Evolutionary conservation across 2,888 invertebrate genomes (phyloP).

Genomic region (Catocala fraxini): DNA sequence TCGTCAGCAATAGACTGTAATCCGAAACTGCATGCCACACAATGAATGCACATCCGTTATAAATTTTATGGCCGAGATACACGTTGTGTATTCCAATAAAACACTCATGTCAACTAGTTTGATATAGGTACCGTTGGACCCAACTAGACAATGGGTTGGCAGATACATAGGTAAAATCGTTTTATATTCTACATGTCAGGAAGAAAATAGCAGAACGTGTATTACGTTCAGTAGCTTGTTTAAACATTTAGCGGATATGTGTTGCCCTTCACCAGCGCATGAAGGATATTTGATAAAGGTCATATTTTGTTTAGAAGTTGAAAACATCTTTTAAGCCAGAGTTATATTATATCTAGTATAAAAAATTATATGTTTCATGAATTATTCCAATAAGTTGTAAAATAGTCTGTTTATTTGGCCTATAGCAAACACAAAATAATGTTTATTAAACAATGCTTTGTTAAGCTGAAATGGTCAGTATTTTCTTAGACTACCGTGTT

Average conservation of each 20-base stretch:
- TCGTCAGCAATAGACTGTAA: not conserved
- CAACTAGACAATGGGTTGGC: constrained; percentile 31
- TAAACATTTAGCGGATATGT: not conserved
- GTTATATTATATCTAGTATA: too few relatives aligned
- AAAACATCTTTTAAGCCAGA: too few relatives aligned
- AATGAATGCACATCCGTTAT: not conserved
- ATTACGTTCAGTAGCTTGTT: constrained; percentile 8
- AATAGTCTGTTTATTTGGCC: too few relatives aligned
- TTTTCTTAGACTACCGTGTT: too few relatives aligned
- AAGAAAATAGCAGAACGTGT: constrained; percentile 23
- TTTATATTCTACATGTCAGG: constrained; percentile 27
- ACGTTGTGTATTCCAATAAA: constrained; percentile 47
- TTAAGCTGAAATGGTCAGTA: too few relatives aligned
- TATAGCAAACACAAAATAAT: too few relatives aligned
- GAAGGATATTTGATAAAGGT: too few relatives aligned
- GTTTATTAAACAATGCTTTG: too few relatives aligned
- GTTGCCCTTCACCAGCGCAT: too few relatives aligned
- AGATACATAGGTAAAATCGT: constrained; percentile 28
- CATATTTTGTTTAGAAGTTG: too few relatives aligned
- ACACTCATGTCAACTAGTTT: constrained; percentile 33
- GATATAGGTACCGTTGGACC: constrained; percentile 34
- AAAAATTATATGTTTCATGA: too few relatives aligned
- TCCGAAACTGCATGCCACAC: not conserved
- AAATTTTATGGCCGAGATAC: constrained; percentile 52
- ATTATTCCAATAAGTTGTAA: too few relatives aligned